These are phyloP conservation scores for Phyllopteryx taeniolatus DNA, from an alignment of 2,113 vertebrate genomes.

Conservation along the genomic window DNA sequence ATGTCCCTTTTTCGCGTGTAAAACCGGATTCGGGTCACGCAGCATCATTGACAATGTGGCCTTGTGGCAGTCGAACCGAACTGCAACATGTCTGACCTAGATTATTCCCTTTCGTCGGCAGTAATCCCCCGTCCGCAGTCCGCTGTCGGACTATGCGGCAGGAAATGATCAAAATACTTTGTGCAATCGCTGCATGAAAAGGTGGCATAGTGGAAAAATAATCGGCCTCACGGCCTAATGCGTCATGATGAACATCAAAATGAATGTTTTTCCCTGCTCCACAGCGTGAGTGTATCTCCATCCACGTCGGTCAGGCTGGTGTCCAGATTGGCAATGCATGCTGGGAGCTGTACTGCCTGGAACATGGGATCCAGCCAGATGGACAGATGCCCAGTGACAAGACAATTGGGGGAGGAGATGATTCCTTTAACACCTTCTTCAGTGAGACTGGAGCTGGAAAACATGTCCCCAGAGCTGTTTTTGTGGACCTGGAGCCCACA, in stretches of 20 bases:
- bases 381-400: conserved; percentile 75
- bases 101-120: conserved; percentile 48
- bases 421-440: conserved; percentile 73
- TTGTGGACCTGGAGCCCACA: conserved; percentile 73
- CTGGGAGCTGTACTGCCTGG: conserved; percentile 74
- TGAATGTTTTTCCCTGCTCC: background rate
- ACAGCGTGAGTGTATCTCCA: conserved; percentile 73
- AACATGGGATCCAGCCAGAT: conserved; percentile 72
- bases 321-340: conserved; percentile 75
- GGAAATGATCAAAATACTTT: background rate
- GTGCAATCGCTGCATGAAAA: background rate
- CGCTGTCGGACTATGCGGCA: background rate
- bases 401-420: conserved; percentile 68
- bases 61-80: conserved; percentile 29
- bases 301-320: conserved; percentile 73
- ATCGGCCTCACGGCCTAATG: background rate
- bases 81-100: conserved; percentile 51
- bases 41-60: background rate
- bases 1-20: background rate
- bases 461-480: conserved; percentile 74
- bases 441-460: conserved; percentile 74
- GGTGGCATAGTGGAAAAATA: background rate
- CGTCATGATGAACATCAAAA: conserved; percentile 8
- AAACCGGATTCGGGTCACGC: background rate
- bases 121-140: conserved; percentile 34